Conservation (phyloP, 2,888 invertebrate species). For the Tupiocoris notatus region DNA sequence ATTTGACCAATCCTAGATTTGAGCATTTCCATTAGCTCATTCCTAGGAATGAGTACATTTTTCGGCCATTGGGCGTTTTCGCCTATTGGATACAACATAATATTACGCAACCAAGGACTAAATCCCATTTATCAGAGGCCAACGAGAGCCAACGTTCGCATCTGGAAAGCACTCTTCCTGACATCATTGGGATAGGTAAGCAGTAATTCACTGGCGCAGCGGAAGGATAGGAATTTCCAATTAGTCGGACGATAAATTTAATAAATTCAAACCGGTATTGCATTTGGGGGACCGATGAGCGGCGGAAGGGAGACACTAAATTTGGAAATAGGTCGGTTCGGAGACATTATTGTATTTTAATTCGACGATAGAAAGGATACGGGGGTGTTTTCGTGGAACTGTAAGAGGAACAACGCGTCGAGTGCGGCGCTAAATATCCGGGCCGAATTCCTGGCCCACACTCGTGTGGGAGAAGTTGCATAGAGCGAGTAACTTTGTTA, state of each 20-base stretch:
- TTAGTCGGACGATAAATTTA: slow-evolving; percentile 46
- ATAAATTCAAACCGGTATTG: slow-evolving; percentile 47
- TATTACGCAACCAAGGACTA: too few relatives aligned
- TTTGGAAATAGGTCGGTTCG: slow-evolving; percentile 42
- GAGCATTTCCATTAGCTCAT: too few relatives aligned
- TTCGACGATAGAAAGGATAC: slow-evolving; percentile 29
- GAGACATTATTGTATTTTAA: slow-evolving; percentile 48
- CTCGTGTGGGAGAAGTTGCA: neutral
- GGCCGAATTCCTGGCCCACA: neutral
- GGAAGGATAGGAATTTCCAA: slow-evolving; percentile 45
- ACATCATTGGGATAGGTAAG: slow-evolving; percentile 30
- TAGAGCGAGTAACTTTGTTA: neutral
- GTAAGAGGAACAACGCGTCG: neutral
- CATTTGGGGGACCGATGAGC: slow-evolving; percentile 32
- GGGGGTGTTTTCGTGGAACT: neutral
- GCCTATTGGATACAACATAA: too few relatives aligned
- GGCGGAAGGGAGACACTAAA: slow-evolving; percentile 40
- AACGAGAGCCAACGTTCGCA: too few relatives aligned
- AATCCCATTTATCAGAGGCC: too few relatives aligned
- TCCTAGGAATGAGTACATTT: too few relatives aligned
- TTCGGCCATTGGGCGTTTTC: too few relatives aligned
- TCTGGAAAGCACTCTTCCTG: too few relatives aligned
- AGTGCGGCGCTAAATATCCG: neutral
- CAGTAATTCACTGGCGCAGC: neutral
- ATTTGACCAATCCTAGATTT: too few relatives aligned